Percentiles rank a stretch among this genome's conserved stretches.
These are phyloP conservation scores for Caenorhabditis panamensis DNA, from an alignment of 2,888 invertebrate species.

Conservation along the genomic window DNA sequence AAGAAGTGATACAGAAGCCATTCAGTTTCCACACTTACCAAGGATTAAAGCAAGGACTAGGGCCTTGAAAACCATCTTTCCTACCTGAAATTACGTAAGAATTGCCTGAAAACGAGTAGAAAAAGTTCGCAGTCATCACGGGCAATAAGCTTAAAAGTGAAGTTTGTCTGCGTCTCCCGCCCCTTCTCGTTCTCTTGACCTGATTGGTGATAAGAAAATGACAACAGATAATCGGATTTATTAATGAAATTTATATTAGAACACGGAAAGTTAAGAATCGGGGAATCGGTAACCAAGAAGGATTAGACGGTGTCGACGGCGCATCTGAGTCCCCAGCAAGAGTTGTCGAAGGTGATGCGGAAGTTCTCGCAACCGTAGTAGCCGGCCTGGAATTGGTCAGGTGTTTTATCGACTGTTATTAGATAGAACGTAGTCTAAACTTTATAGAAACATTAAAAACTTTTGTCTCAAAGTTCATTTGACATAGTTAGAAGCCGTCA, in stretches of 20 bases:
- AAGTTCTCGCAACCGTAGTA: constrained; percentile 74
- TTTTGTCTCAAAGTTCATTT: no score
- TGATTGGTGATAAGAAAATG: constrained; percentile 17
- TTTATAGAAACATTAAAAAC: no score
- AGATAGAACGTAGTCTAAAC: no score
- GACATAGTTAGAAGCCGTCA: no score
- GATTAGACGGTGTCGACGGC: constrained; percentile 24
- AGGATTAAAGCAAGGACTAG: not conserved
- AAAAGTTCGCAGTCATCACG: not conserved
- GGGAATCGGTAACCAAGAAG: not conserved
- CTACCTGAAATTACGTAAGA: not conserved
- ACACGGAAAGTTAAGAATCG: not conserved
- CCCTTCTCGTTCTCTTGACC: not conserved
- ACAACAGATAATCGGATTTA: constrained; percentile 42
- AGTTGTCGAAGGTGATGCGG: constrained; percentile 70
- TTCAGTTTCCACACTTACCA: not conserved
- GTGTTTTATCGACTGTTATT: no score
- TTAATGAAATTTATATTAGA: constrained; percentile 14
- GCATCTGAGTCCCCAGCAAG: constrained; percentile 68
- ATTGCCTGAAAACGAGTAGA: not conserved
- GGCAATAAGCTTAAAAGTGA: not conserved
- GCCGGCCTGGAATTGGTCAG: constrained; percentile 52
- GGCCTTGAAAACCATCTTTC: not conserved
- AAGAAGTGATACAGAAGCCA: not conserved
- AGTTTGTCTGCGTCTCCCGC: constrained; percentile 7